Evolutionary conservation across 1,140 invertebrate genomes (phyloP).

Genomic region (Dinothrombium tinctorium): DNA sequence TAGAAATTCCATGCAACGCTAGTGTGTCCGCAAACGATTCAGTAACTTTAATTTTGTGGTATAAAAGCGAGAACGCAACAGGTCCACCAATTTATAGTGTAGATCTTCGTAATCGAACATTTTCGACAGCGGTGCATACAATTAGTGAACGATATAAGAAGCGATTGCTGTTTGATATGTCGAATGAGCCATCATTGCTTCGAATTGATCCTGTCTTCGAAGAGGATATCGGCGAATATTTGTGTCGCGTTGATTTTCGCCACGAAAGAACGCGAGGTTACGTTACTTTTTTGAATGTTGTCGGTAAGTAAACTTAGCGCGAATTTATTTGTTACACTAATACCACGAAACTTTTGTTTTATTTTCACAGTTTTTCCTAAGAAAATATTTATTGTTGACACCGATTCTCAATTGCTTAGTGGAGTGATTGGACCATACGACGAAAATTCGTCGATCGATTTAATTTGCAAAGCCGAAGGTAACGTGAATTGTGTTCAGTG

Average conservation of each 20-base stretch:
- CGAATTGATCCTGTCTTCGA: background rate
- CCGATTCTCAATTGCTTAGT: too few species aligned
- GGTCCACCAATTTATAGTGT: constrained; percentile 1
- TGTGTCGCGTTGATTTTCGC: constrained; percentile 1
- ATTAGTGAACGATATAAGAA: background rate
- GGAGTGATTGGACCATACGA: too few species aligned
- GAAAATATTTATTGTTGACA: too few species aligned
- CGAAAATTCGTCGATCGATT: too few species aligned
- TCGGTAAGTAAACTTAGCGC: too few species aligned
- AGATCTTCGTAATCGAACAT: background rate
- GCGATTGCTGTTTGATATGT: background rate
- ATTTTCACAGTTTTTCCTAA: too few species aligned
- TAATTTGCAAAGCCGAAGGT: too few species aligned
- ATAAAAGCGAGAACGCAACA: background rate
- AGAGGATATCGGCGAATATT: background rate
- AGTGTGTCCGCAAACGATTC: background rate
- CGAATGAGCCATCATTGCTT: background rate
- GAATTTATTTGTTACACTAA: too few species aligned
- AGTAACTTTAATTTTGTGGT: constrained; percentile 1
- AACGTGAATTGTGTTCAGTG: too few species aligned
- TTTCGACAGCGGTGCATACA: background rate
- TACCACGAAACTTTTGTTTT: too few species aligned
- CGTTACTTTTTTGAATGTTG: too few species aligned
- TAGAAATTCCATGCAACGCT: background rate
- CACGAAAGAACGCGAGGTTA: background rate